Conservation (phyloP, 1,140 invertebrate genomes). For the Chironomus striatipennis region DNA sequence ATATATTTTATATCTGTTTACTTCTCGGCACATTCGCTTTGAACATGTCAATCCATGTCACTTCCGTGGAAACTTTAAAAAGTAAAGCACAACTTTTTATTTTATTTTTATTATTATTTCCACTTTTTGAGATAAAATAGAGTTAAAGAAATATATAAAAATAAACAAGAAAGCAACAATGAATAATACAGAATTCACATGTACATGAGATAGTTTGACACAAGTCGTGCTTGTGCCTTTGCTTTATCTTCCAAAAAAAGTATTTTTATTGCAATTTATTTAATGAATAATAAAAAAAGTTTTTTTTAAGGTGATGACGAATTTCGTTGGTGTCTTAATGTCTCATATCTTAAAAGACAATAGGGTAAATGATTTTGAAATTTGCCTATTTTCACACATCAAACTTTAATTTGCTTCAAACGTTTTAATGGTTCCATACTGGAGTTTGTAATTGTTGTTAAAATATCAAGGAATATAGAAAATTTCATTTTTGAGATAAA, state of each 20-base stretch:
- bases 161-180: no score
- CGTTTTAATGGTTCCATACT: no score
- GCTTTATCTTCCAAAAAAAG: neutral
- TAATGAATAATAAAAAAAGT: constrained; percentile 18
- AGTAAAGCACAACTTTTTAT: neutral
- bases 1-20: neutral
- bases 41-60: constrained; percentile 12
- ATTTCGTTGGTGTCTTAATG: neutral
- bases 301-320: neutral
- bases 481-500: no score
- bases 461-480: no score
- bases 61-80: constrained; percentile 6
- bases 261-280: constrained; percentile 21
- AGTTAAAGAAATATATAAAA: neutral
- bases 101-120: no score
- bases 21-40: neutral
- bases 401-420: no score
- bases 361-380: no score
- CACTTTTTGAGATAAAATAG: constrained; percentile 4
- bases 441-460: no score
- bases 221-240: neutral
- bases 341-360: no score
- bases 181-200: neutral
- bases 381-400: no score
- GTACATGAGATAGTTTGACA: neutral